A percentile compares a stretch with the other conserved stretches of the same genome.
Conservation (phyloP, 2,888 invertebrate genomes). For the Dendrolimus houi region DNA sequence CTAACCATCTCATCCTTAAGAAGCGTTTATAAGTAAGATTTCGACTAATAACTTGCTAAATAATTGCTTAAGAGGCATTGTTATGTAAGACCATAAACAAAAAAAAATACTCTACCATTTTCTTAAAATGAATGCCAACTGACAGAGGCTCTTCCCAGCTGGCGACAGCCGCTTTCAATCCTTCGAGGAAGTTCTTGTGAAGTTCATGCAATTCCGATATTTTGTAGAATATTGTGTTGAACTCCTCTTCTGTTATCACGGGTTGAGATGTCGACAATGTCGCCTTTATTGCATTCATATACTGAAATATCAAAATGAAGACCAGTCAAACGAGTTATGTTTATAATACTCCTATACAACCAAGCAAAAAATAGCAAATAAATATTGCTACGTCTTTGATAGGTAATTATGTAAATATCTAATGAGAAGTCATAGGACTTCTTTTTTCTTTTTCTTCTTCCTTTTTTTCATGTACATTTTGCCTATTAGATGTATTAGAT, state of each 20-base stretch:
- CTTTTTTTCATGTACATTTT: no score
- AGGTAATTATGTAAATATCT: no score
- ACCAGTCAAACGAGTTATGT: no score
- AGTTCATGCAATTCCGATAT: slow-evolving; percentile 90
- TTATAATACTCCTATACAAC: no score
- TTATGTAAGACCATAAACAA: background rate
- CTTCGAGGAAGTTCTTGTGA: slow-evolving; percentile 89
- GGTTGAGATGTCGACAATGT: slow-evolving; percentile 92
- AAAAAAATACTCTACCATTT: slow-evolving; percentile 74
- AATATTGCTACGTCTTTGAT: no score
- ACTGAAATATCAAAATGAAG: slow-evolving; percentile 71
- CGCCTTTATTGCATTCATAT: slow-evolving; percentile 93
- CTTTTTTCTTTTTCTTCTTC: no score
- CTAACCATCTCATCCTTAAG: background rate
- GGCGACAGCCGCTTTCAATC: slow-evolving; percentile 81
- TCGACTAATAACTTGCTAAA: no score
- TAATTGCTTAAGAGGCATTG: background rate
- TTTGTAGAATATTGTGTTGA: slow-evolving; percentile 94
- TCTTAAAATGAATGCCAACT: slow-evolving; percentile 91
- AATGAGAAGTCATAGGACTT: no score
- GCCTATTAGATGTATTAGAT: no score
- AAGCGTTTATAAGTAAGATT: no score
- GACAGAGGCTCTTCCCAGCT: slow-evolving; percentile 85
- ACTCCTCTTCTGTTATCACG: slow-evolving; percentile 91
- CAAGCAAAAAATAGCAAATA: no score